Evolutionary conservation across 2,113 vertebrate species (phyloP).

Genomic region (Brachyistius frenatus): DNA sequence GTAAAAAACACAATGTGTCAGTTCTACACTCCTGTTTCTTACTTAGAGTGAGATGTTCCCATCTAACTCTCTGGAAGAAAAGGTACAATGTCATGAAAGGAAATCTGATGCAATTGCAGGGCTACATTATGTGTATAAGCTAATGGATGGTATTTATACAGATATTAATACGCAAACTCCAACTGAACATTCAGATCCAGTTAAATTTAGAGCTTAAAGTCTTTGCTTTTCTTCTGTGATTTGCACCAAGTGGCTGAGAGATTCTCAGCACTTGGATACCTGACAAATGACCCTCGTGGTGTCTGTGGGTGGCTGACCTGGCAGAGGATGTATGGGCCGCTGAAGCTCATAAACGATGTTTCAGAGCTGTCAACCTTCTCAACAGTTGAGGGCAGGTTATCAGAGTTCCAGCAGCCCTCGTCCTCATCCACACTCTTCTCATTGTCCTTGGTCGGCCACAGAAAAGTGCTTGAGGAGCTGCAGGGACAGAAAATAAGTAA

Average conservation of each 20-base stretch:
- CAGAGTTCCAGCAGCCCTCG: conserved; percentile 32
- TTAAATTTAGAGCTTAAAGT: too few species aligned
- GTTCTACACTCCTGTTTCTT: not conserved
- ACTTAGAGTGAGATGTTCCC: too few species aligned
- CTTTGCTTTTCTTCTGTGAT: not conserved
- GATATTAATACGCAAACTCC: too few species aligned
- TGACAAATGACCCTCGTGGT: not conserved
- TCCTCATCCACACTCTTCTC: conserved; percentile 12
- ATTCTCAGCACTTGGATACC: not conserved
- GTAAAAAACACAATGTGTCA: not conserved
- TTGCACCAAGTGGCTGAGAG: not conserved
- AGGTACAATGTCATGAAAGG: too few species aligned
- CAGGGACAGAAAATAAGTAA: not conserved
- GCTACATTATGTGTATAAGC: too few species aligned
- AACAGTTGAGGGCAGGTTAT: not conserved
- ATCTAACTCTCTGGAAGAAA: too few species aligned
- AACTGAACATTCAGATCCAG: too few species aligned
- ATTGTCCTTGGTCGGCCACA: conserved; percentile 33
- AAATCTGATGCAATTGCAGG: too few species aligned
- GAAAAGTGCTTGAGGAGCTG: conserved; percentile 36
- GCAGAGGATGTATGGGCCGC: conserved; percentile 77
- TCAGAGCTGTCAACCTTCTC: not conserved
- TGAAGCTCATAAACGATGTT: conserved; percentile 60
- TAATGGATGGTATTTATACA: too few species aligned
- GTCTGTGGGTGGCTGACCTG: conserved; percentile 51